Conservation (phyloP, 64 coral and sea anemone genomes). For the Pachyseris speciosa region DNA sequence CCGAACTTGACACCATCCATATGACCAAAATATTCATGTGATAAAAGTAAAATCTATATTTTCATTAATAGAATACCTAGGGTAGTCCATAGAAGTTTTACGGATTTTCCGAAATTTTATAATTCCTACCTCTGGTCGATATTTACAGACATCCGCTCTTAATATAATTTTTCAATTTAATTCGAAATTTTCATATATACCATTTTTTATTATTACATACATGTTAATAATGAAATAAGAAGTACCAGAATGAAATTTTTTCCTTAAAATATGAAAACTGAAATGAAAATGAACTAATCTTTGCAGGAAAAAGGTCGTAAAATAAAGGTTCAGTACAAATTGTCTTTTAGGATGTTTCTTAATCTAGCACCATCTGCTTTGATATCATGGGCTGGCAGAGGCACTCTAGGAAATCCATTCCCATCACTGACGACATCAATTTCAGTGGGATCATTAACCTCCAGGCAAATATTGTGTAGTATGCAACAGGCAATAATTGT, state of each 20-base stretch:
- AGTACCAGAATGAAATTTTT: background rate
- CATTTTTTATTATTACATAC: background rate
- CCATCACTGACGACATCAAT: slow-evolving; percentile 6
- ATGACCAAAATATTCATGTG: too few species aligned
- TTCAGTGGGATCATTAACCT: background rate
- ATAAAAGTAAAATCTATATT: too few species aligned
- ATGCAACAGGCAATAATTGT: background rate
- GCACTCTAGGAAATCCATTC: background rate
- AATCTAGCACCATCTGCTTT: slow-evolving; percentile 17
- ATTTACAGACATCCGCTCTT: too few species aligned
- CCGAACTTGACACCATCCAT: too few species aligned
- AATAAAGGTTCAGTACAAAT: background rate
- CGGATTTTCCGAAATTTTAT: too few species aligned
- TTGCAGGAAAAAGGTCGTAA: background rate
- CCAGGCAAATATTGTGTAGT: background rate
- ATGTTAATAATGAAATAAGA: background rate
- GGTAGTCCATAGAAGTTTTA: too few species aligned
- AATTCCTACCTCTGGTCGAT: too few species aligned
- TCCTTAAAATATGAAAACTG: background rate
- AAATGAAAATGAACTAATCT: background rate
- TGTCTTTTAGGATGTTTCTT: slow-evolving; percentile 24
- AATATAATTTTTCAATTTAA: background rate
- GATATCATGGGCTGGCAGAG: slow-evolving; percentile 18
- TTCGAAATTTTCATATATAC: background rate
- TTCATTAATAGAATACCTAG: too few species aligned